A percentile compares a stretch with the other conserved stretches of the same genome.
Conservation (phyloP, 2,888 invertebrate species). For the Plemyria rubiginata region DNA sequence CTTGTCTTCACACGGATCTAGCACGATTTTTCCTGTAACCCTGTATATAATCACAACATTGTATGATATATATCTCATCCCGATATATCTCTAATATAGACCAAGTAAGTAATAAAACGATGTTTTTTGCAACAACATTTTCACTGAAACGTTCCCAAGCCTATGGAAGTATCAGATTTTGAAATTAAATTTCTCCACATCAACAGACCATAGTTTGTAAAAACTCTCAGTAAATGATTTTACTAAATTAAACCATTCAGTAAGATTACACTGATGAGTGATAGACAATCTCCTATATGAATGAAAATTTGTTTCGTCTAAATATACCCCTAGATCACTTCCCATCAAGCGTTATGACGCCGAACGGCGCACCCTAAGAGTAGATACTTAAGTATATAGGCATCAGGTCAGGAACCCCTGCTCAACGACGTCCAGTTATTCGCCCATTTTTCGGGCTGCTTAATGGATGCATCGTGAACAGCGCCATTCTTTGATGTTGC, state of each 20-base stretch:
- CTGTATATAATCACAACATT: no score
- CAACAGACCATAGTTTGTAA: not conserved
- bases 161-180: no score
- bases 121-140: no score
- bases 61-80: no score
- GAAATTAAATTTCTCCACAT: no score
- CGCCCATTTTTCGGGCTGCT: not conserved
- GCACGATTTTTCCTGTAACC: no score
- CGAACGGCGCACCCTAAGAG: conserved; percentile 1
- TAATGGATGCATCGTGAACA: not conserved
- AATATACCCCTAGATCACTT: conserved; percentile 14
- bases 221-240: not conserved
- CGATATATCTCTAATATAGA: no score
- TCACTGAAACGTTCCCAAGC: no score
- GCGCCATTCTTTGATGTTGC: conserved; percentile 3
- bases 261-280: not conserved
- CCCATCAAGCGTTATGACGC: conserved; percentile 28
- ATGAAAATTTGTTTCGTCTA: conserved; percentile 19
- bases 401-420: conserved; percentile 12
- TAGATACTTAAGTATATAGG: not conserved
- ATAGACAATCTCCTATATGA: conserved; percentile 6
- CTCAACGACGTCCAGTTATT: conserved; percentile 27
- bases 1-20: no score
- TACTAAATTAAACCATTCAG: not conserved
- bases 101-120: no score